These are phyloP conservation scores for Xiphophorus birchmanni DNA, from an alignment of 2,797 vertebrate genomes.

Conservation along the genomic window DNA sequence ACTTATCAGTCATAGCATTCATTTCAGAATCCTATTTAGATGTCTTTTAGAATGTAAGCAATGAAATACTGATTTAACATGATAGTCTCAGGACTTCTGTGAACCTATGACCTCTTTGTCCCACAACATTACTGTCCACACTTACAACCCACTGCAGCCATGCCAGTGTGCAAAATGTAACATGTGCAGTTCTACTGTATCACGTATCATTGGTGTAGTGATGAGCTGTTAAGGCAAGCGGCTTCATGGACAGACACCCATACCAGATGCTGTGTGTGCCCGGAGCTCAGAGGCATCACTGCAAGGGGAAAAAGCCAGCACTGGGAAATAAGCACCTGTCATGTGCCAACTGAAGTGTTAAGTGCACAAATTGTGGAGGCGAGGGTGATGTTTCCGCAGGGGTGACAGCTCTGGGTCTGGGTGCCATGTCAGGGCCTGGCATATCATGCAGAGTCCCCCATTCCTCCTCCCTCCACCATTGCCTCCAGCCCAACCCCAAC, in stretches of 20 bases:
- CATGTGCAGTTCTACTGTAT: slow-evolving; percentile 46
- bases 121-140: slow-evolving; percentile 5
- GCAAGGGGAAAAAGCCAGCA: slow-evolving; percentile 62
- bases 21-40: background rate
- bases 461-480: slow-evolving; percentile 6
- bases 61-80: slow-evolving; percentile 4
- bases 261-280: slow-evolving; percentile 68
- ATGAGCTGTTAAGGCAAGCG: slow-evolving; percentile 27
- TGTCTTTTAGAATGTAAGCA: background rate
- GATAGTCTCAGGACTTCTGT: background rate
- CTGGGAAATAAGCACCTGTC: slow-evolving; percentile 82
- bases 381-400: slow-evolving; percentile 79
- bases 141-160: background rate
- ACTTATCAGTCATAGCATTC: background rate
- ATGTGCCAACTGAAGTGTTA: slow-evolving; percentile 84
- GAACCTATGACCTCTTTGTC: background rate
- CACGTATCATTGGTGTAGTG: slow-evolving; percentile 66
- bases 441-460: slow-evolving; percentile 64
- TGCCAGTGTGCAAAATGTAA: slow-evolving; percentile 47
- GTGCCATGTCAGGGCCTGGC: slow-evolving; percentile 75
- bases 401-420: slow-evolving; percentile 77
- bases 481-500: slow-evolving; percentile 30
- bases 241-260: slow-evolving; percentile 66
- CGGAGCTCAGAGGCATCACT: slow-evolving; percentile 63
- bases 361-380: slow-evolving; percentile 82